Percentiles rank a stretch among this genome's conserved stretches.
Conservation (phyloP, 1,140 invertebrate genomes). For the Pygmarrhopalites habei region DNA sequence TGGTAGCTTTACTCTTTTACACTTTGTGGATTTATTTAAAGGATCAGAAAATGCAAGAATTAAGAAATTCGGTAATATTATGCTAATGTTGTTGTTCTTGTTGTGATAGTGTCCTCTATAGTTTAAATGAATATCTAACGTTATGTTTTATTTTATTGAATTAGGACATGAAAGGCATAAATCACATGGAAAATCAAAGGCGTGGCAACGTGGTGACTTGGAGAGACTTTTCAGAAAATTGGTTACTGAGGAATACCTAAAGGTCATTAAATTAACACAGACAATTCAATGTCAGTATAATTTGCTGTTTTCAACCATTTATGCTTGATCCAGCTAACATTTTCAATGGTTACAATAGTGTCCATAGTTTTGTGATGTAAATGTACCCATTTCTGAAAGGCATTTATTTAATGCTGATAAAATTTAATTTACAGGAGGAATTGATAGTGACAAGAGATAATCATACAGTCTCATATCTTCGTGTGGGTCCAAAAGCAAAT, state of each 20-base stretch:
- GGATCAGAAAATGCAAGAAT: slow-evolving; percentile 66
- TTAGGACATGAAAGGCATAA: slow-evolving; percentile 53
- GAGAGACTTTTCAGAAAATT: slow-evolving; percentile 74
- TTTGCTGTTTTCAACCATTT: too few relatives aligned
- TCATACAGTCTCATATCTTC: slow-evolving; percentile 73
- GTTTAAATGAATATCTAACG: too few relatives aligned
- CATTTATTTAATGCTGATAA: too few relatives aligned
- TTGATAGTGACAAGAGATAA: slow-evolving; percentile 64
- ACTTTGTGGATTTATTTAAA: slow-evolving; percentile 77
- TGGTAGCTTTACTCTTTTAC: slow-evolving; percentile 62
- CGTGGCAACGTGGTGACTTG: slow-evolving; percentile 63
- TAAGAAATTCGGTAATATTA: slow-evolving; percentile 46
- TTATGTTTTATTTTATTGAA: too few relatives aligned
- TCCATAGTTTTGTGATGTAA: too few relatives aligned
- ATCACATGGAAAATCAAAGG: slow-evolving; percentile 57
- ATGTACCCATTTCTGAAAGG: too few relatives aligned
- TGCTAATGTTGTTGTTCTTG: background rate
- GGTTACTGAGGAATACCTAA: slow-evolving; percentile 66
- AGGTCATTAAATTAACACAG: too few relatives aligned
- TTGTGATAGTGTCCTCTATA: too few relatives aligned
- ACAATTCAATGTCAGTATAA: background rate
- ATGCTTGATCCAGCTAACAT: too few relatives aligned
- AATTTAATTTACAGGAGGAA: slow-evolving; percentile 59
- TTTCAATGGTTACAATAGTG: too few relatives aligned
- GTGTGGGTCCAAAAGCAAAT: slow-evolving; percentile 60